These are phyloP conservation scores for Amphiprion ocellaris DNA, from an alignment of 2,113 vertebrate species.

Conservation along the genomic window DNA sequence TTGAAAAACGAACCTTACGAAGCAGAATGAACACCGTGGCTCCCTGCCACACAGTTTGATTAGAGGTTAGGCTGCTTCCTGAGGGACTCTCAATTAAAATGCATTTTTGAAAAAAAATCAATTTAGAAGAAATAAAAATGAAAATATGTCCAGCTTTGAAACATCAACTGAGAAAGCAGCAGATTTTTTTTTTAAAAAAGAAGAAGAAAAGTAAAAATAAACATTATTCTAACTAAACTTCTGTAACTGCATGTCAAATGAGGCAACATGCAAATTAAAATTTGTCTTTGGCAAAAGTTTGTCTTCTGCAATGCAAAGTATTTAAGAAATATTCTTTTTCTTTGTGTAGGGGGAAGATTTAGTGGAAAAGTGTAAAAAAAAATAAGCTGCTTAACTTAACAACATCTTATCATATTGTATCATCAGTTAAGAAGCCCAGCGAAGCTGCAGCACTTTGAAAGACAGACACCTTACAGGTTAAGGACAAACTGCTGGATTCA, in stretches of 20 bases:
- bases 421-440: not conserved
- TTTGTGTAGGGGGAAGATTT: too few relatives aligned
- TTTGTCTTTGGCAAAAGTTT: too few relatives aligned
- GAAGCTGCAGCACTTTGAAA: not conserved
- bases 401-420: not conserved
- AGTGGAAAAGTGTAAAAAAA: not conserved
- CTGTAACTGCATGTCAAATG: too few relatives aligned
- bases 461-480: not conserved
- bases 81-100: not conserved
- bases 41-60: not conserved
- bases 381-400: not conserved
- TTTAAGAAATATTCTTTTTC: too few relatives aligned
- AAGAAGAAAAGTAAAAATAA: too few relatives aligned
- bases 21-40: not conserved
- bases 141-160: not conserved
- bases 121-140: not conserved
- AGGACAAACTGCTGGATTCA: conserved; percentile 9
- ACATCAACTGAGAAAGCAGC: too few relatives aligned
- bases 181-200: not conserved
- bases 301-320: too few relatives aligned
- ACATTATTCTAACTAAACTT: too few relatives aligned
- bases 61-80: not conserved
- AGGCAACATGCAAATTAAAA: too few relatives aligned
- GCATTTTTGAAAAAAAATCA: not conserved
- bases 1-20: not conserved